Percentiles rank a stretch among this genome's conserved stretches.
phyloP scores from a whole-genome alignment of 2,888 invertebrate species.

The Aporophyla nigra region DNA sequence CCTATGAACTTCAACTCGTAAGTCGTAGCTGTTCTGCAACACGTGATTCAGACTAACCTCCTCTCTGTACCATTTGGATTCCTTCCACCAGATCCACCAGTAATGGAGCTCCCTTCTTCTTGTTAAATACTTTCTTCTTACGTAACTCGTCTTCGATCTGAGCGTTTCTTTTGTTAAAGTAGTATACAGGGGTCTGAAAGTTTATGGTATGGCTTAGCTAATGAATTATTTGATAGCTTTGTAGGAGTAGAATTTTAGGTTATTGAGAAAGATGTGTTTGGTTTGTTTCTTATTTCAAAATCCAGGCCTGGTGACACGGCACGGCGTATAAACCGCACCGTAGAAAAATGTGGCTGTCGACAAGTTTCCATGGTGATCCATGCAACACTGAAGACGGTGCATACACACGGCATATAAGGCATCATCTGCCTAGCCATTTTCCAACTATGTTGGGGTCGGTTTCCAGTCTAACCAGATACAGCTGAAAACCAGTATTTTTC shows the following conservation, averaged over 20 bases:
- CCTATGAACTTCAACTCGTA: no score
- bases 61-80: slow-evolving; percentile 80
- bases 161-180: slow-evolving; percentile 80
- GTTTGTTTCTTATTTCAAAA: background rate
- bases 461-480: no score
- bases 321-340: no score
- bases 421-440: no score
- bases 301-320: no score
- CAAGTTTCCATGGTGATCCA: no score
- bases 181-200: slow-evolving; percentile 78
- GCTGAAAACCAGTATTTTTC: no score
- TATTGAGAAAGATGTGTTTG: background rate
- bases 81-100: slow-evolving; percentile 75
- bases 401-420: no score
- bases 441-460: no score
- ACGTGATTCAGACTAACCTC: slow-evolving; percentile 72
- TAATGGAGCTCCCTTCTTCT: slow-evolving; percentile 73
- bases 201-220: background rate
- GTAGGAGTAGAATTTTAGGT: background rate
- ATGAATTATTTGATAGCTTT: background rate
- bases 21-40: no score
- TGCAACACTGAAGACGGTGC: no score
- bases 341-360: no score
- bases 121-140: slow-evolving; percentile 77
- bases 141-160: slow-evolving; percentile 80